Conservation (phyloP, 2,888 invertebrate genomes). For the Luffia ferchaultella region DNA sequence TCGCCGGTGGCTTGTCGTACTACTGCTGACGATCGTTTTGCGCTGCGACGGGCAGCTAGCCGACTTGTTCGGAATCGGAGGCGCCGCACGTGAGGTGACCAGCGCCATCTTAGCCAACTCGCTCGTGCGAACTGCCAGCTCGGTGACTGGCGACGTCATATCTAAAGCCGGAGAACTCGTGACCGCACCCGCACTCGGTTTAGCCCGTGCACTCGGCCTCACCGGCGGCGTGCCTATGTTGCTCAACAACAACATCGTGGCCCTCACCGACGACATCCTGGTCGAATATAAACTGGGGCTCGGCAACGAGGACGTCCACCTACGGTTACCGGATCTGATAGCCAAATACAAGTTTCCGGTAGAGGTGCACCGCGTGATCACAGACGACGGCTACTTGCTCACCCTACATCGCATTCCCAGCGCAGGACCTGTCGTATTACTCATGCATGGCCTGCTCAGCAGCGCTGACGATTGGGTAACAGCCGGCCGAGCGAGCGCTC, state of each 20-base stretch:
- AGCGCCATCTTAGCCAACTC: constrained; percentile 18
- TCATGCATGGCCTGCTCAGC: constrained; percentile 42
- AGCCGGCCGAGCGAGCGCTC: constrained; percentile 30
- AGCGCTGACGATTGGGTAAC: constrained; percentile 41
- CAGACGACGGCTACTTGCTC: constrained; percentile 36
- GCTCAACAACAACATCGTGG: constrained; percentile 22
- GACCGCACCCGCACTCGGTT: constrained; percentile 18
- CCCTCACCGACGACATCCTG: constrained; percentile 20
- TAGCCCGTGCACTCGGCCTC: constrained; percentile 21
- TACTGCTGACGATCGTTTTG: background rate
- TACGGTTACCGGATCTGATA: constrained; percentile 25
- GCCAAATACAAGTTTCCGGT: constrained; percentile 32
- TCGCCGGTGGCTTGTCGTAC: background rate
- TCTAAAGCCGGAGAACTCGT: constrained; percentile 18
- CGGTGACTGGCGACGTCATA: constrained; percentile 20
- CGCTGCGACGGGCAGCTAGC: background rate
- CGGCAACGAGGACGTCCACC: constrained; percentile 28
- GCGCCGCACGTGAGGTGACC: constrained; percentile 11
- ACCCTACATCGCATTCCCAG: constrained; percentile 33
- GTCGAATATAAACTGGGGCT: constrained; percentile 22
- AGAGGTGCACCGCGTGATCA: constrained; percentile 28
- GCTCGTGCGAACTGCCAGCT: constrained; percentile 15
- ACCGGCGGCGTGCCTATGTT: constrained; percentile 18
- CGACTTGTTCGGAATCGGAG: background rate
- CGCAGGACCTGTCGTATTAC: constrained; percentile 28